Evolutionary conservation across 2,888 invertebrate species (phyloP).

Genomic region (Spisula subtruncata): DNA sequence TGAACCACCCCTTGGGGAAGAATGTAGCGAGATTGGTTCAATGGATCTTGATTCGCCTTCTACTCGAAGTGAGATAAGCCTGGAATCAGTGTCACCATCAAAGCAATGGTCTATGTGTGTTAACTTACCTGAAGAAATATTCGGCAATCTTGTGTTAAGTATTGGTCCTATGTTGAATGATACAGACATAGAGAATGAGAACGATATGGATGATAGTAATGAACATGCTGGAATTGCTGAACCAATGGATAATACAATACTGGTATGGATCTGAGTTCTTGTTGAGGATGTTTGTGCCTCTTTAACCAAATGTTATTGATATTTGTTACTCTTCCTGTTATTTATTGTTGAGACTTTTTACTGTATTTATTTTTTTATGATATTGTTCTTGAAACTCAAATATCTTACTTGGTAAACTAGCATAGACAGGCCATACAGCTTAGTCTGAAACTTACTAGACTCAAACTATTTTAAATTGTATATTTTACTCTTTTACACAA

Average conservation of each 20-base stretch:
- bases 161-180: neutral
- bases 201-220: constrained; percentile 30
- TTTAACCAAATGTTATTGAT: neutral
- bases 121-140: neutral
- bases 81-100: neutral
- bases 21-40: neutral
- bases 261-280: constrained; percentile 10
- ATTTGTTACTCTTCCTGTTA: neutral
- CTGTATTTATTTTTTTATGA: neutral
- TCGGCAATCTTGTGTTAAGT: constrained; percentile 8
- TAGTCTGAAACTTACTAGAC: too few relatives aligned
- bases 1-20: neutral
- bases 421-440: too few relatives aligned
- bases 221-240: neutral
- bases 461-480: too few relatives aligned
- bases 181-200: constrained; percentile 31
- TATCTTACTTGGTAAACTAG: too few relatives aligned
- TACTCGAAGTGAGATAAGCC: constrained; percentile 23
- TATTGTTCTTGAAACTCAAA: too few relatives aligned
- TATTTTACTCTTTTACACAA: too few relatives aligned
- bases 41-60: constrained; percentile 25
- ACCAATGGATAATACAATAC: neutral
- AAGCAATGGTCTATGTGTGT: constrained; percentile 16
- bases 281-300: neutral
- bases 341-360: neutral